Conservation (phyloP, 1,140 invertebrate species). For the Magallana angulata region DNA sequence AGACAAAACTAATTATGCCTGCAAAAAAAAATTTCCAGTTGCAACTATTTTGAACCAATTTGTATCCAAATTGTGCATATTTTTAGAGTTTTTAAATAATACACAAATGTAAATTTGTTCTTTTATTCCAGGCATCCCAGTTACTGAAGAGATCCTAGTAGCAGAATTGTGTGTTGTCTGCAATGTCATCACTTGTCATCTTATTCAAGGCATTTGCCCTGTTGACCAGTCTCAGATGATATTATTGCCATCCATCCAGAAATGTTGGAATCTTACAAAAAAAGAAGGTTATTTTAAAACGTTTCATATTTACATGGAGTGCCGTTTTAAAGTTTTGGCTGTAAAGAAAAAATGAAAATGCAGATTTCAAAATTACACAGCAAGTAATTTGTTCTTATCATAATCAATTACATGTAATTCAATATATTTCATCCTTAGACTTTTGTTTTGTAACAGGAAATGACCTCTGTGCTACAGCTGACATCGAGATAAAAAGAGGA, state of each 20-base stretch:
- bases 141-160: neutral
- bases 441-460: neutral
- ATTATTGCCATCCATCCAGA: neutral
- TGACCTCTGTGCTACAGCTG: too few relatives aligned
- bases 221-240: neutral
- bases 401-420: too few relatives aligned
- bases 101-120: too few relatives aligned
- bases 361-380: too few relatives aligned
- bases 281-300: neutral
- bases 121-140: neutral
- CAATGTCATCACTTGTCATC: neutral
- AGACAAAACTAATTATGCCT: too few relatives aligned
- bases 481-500: neutral
- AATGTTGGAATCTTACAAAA: neutral
- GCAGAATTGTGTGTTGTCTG: slow-evolving; percentile 5
- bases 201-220: neutral
- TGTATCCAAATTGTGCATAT: too few relatives aligned
- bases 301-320: neutral
- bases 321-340: neutral
- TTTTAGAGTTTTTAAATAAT: too few relatives aligned
- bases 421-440: neutral
- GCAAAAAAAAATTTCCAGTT: too few relatives aligned
- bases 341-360: neutral
- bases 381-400: too few relatives aligned
- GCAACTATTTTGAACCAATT: too few relatives aligned